Conservation (phyloP, 2,797 vertebrate genomes). For the Sebastes hubbsi region DNA sequence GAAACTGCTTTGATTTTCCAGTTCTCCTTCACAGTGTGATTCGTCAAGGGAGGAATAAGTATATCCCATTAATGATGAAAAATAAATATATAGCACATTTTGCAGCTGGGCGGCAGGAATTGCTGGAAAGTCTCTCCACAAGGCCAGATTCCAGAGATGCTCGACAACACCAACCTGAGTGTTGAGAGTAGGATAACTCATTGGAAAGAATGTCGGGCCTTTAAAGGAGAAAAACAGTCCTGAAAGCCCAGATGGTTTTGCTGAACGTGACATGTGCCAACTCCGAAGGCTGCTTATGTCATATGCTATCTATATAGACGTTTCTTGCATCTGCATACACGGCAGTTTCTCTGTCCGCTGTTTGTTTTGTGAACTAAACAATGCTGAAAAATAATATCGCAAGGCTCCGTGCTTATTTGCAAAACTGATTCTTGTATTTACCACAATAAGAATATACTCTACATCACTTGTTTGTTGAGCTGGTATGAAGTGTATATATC, state of each 20-base stretch:
- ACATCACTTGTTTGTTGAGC: not conserved
- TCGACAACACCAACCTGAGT: slow-evolving; percentile 67
- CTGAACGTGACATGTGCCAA: slow-evolving; percentile 61
- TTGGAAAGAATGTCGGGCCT: slow-evolving; percentile 76
- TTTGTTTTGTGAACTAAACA: slow-evolving; percentile 33
- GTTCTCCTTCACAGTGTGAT: slow-evolving; percentile 47
- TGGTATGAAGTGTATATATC: not conserved
- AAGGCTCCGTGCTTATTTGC: not conserved
- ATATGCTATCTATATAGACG: slow-evolving; percentile 48
- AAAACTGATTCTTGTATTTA: not conserved
- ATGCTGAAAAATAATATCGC: not conserved
- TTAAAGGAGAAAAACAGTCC: slow-evolving; percentile 68
- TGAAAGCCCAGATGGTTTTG: slow-evolving; percentile 73
- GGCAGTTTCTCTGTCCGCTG: slow-evolving; percentile 8
- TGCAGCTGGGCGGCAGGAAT: slow-evolving; percentile 72
- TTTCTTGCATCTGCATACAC: slow-evolving; percentile 37
- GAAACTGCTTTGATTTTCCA: slow-evolving; percentile 62
- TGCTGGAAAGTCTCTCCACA: slow-evolving; percentile 69
- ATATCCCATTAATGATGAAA: slow-evolving; percentile 51
- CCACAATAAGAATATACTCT: not conserved
- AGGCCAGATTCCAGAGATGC: slow-evolving; percentile 76
- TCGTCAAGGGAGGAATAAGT: slow-evolving; percentile 66
- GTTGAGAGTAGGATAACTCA: slow-evolving; percentile 72
- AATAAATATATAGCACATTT: slow-evolving; percentile 61
- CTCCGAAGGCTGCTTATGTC: slow-evolving; percentile 64